Conservation (phyloP, 2,888 invertebrate species). For the Gandaritis pyraliata region DNA sequence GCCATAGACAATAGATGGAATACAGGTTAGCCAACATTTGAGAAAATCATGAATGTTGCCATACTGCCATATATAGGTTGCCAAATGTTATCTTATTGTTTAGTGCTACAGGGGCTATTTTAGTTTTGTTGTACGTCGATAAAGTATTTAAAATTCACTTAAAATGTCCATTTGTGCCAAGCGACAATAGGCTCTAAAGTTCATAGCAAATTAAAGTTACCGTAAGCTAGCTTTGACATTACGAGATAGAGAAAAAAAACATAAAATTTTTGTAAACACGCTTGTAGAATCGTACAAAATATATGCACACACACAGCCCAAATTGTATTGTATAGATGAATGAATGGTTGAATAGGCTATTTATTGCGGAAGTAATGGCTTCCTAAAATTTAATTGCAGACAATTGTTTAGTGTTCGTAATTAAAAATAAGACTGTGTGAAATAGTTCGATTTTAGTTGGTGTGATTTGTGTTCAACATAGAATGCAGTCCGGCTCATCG, state of each 20-base stretch:
- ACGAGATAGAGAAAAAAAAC: constrained; percentile 46
- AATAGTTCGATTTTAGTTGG: constrained; percentile 34
- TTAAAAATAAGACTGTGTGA: constrained; percentile 36
- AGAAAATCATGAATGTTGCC: constrained; percentile 79
- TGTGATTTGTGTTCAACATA: constrained; percentile 56
- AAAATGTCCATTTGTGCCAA: constrained; percentile 41
- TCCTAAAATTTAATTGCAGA: constrained; percentile 82
- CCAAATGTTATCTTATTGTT: constrained; percentile 65
- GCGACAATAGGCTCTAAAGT: constrained; percentile 67
- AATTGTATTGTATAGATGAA: constrained; percentile 69
- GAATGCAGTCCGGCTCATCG: constrained; percentile 69
- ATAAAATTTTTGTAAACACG: constrained; percentile 85
- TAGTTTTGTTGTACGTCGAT: constrained; percentile 54
- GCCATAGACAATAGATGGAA: constrained; percentile 49
- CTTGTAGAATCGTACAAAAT: constrained; percentile 67
- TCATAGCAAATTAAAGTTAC: constrained; percentile 40
- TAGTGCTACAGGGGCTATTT: constrained; percentile 63
- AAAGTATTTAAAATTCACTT: constrained; percentile 42
- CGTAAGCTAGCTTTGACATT: constrained; percentile 57
- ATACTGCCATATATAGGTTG: constrained; percentile 59
- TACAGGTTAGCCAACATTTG: constrained; percentile 56
- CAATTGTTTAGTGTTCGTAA: constrained; percentile 55
- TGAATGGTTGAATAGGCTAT: constrained; percentile 78
- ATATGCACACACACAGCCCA: no score
- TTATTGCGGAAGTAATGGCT: constrained; percentile 85